Base-by-base conservation (phyloP, 2,113 vertebrate species). In the Microcebus ravelobensis region DNA sequence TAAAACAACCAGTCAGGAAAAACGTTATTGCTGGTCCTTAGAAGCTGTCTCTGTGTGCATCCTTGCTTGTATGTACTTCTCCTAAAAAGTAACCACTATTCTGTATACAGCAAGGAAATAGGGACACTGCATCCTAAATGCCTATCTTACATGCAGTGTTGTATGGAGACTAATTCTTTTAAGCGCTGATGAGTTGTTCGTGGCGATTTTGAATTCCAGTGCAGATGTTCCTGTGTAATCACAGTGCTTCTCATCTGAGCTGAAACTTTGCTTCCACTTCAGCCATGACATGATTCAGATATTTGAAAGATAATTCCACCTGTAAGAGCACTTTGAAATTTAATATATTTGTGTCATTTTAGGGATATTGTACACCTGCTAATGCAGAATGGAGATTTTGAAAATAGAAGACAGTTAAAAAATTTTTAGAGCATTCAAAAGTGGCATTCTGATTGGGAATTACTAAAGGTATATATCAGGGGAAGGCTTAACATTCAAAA, bases 291-390 rank as follows among this genome's bases (percentile, higher is more conserved):
- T 67, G 57, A 74, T 85, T 57, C 57, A 45, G 71, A 23, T 42
- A 65, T 76, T 61, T 39, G 34, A 74, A 57, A 50, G 11, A 7
- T 90, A 61, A 67, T 94, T 61, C 39, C 6, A 52, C 31, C 27
- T 18, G 14, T 52, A 77, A 95, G 77, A 81, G 4, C 65, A 45
- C 57, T 95, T 89, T 45, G 73, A 65, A 84, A 71, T 92, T 39
- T 34, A 74, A 79, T 29, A 17, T 20, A 45, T 76, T 94, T 29
- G 0, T 90, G 45, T 65, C 21, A 70, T 59, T 39, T 81, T 59
- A 65, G 94, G 59, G 67, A 59, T 74, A 48, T 36, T 59, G 34
- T 34, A 79, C n/a, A 89, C 73, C 92, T 88, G 71, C 59, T 59
- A 36, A 57, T 17, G 77, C 42, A 65, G 61, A 91, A 15, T 81